Percentiles rank a stretch among this genome's conserved stretches.
Conservation (phyloP, 23 tunicate species). For the Ciona savignyi region DNA sequence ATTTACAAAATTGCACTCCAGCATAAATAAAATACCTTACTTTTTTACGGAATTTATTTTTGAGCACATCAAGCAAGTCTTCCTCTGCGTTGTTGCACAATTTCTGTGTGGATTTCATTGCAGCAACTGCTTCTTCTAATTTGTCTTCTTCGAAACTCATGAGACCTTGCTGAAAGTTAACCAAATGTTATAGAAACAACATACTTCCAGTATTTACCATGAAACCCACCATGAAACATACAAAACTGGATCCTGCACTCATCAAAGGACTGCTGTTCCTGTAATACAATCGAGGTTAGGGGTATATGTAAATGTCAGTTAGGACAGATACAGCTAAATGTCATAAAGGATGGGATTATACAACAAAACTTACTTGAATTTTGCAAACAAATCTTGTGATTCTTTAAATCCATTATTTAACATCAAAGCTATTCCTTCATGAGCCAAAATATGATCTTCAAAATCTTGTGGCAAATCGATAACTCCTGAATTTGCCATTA, state of each 20-base stretch:
- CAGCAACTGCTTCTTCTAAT: conserved; percentile 37
- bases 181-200: too few species aligned
- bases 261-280: conserved; percentile 67
- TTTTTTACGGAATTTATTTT: conserved; percentile 52
- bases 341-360: too few species aligned
- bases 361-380: conserved; percentile 46
- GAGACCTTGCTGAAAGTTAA: conserved; percentile 49
- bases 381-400: conserved; percentile 58
- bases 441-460: conserved; percentile 78
- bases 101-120: conserved; percentile 72
- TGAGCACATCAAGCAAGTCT: conserved; percentile 33
- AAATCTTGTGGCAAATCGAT: conserved; percentile 47
- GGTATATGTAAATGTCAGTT: too few species aligned
- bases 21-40: too few species aligned
- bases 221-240: conserved; percentile 41
- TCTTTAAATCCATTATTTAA: conserved; percentile 87
- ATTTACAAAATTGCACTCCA: too few species aligned
- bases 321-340: too few species aligned
- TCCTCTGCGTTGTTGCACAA: conserved; percentile 57
- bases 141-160: conserved; percentile 82
- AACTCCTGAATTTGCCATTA: not conserved
- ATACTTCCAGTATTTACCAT: not conserved
- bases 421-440: conserved; percentile 74
- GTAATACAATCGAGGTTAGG: conserved; percentile 1
- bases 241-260: conserved; percentile 88